phyloP scores from a whole-genome alignment of 1,140 invertebrate species.

The Scaptomyza graminum region DNA sequence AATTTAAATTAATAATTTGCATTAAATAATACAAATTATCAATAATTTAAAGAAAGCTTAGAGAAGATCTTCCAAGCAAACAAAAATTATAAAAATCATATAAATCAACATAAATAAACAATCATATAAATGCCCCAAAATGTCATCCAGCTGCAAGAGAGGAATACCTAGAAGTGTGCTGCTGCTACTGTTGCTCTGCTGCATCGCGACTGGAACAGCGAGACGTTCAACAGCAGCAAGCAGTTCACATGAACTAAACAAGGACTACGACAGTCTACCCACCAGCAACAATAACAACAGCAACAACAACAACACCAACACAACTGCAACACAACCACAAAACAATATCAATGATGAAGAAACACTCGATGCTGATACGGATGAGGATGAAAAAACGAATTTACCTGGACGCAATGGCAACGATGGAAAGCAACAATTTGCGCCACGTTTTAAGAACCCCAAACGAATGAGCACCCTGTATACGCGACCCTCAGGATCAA shows the following conservation, averaged over 20 bases:
- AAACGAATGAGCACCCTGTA: conserved; percentile 81
- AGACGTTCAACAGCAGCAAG: conserved; percentile 34
- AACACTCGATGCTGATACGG: conserved; percentile 16
- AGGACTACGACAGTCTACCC: conserved; percentile 79
- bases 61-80: too few relatives aligned
- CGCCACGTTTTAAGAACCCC: conserved; percentile 57
- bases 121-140: not conserved
- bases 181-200: conserved; percentile 36
- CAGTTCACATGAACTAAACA: conserved; percentile 55
- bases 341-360: not conserved
- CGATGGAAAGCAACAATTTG: conserved; percentile 16
- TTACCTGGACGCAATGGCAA: conserved; percentile 5
- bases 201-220: conserved; percentile 8
- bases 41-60: too few relatives aligned
- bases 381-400: conserved; percentile 46
- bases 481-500: conserved; percentile 88
- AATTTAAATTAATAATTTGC: too few relatives aligned
- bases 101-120: not conserved
- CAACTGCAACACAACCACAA: conserved; percentile 1
- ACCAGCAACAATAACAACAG: conserved; percentile 1
- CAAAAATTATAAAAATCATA: too few relatives aligned
- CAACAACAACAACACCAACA: conserved; percentile 6
- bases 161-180: conserved; percentile 28
- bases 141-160: conserved; percentile 14
- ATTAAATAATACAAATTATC: too few relatives aligned